Conservation (phyloP, 2,797 vertebrate species). For the Buceros bicornis region DNA sequence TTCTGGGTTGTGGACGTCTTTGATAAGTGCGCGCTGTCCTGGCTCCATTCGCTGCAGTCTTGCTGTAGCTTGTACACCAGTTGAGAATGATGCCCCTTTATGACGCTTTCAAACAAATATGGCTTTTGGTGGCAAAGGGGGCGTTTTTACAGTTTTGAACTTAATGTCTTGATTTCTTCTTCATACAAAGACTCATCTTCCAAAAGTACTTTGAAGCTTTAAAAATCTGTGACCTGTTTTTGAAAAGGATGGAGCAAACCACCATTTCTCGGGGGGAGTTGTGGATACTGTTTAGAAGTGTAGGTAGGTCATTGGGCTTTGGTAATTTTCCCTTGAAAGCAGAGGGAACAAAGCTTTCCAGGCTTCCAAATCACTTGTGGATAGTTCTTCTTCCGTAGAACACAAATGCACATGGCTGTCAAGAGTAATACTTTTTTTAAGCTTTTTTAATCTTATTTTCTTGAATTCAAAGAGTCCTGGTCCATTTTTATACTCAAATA, state of each 20-base stretch:
- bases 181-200: background rate
- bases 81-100: background rate
- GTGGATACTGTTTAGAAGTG: background rate
- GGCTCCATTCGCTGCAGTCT: background rate
- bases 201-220: background rate
- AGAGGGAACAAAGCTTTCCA: conserved; percentile 29
- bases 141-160: background rate
- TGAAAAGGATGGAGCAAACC: background rate
- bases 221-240: background rate
- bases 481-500: background rate
- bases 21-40: background rate
- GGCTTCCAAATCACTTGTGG: conserved; percentile 10
- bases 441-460: conserved; percentile 28
- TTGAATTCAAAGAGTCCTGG: background rate
- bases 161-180: background rate
- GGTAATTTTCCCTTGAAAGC: background rate
- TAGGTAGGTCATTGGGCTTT: background rate
- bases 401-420: background rate
- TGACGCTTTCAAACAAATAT: background rate
- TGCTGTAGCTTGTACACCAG: background rate
- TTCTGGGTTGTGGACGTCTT: background rate
- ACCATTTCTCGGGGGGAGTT: background rate
- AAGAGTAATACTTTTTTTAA: background rate
- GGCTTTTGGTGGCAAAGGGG: background rate
- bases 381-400: background rate